Conservation (phyloP, 37 sponge, comb jelly and placozoan species). For the Haliclona indistincta region DNA sequence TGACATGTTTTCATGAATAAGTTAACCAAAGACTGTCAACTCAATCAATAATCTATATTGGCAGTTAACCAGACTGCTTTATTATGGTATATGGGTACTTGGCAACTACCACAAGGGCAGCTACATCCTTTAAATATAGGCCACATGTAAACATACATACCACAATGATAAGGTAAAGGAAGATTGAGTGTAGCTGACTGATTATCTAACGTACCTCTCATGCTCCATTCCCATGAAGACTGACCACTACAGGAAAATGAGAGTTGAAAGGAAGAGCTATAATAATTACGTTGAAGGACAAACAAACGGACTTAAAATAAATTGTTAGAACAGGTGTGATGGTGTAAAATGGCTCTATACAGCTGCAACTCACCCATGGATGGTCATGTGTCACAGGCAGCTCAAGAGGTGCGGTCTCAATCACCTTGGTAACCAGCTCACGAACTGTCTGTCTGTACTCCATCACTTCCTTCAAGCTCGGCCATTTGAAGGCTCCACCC, state of each 20-base stretch:
- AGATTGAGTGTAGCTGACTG: no score
- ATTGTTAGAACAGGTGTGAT: not conserved
- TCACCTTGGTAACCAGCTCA: constrained; percentile 58
- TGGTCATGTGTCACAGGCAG: constrained; percentile 72
- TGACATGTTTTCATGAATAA: no score
- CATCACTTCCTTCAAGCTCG: constrained; percentile 54
- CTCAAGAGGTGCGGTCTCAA: constrained; percentile 58
- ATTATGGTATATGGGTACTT: no score
- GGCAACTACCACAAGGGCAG: no score
- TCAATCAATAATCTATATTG: no score
- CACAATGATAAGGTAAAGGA: no score
- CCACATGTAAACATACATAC: no score
- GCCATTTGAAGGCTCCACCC: constrained; percentile 86
- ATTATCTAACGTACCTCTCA: constrained; percentile 62
- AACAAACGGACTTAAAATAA: not conserved
- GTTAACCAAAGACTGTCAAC: no score
- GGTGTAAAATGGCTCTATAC: not conserved
- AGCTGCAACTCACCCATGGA: constrained; percentile 66
- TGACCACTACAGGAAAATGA: constrained; percentile 58
- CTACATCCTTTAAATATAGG: no score
- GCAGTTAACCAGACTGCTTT: no score
- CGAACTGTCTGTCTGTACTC: constrained; percentile 67
- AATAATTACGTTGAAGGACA: not conserved
- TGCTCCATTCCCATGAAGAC: constrained; percentile 85
- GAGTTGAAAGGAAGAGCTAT: not conserved